phyloP scores from a whole-genome alignment of 2,797 vertebrate species.

The Sphenodon punctatus region DNA sequence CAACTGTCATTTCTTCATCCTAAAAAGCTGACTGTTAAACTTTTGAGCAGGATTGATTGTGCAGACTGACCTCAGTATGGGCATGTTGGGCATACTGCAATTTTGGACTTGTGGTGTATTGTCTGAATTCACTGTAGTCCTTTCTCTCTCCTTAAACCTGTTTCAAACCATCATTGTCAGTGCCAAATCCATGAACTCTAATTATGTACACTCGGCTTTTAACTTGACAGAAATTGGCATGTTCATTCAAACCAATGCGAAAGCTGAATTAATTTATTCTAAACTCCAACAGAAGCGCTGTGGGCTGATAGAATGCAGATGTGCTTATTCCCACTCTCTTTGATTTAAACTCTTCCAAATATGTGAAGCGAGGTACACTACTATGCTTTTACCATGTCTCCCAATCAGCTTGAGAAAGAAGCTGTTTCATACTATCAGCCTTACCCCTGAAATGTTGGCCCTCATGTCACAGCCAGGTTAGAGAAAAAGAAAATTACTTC shows the following conservation, averaged over 20 bases:
- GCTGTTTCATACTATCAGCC: not conserved
- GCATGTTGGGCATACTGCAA: not conserved
- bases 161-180: not conserved
- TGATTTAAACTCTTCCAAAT: not conserved
- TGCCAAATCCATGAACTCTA: slow-evolving; percentile 1
- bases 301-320: slow-evolving; percentile 1
- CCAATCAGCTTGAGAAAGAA: not conserved
- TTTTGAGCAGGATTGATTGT: not conserved
- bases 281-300: not conserved
- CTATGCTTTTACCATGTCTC: not conserved
- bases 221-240: too few species aligned
- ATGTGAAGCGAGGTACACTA: not conserved
- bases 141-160: not conserved
- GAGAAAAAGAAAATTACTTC: not conserved
- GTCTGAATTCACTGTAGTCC: not conserved
- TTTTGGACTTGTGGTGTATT: not conserved
- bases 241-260: not conserved
- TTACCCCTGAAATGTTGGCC: not conserved
- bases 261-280: not conserved
- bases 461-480: too few species aligned
- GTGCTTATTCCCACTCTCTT: not conserved
- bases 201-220: not conserved
- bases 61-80: not conserved
- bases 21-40: not conserved
- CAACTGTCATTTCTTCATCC: not conserved